Conservation (phyloP, 2,888 invertebrate genomes). For the Anoplius nigerrimus region DNA sequence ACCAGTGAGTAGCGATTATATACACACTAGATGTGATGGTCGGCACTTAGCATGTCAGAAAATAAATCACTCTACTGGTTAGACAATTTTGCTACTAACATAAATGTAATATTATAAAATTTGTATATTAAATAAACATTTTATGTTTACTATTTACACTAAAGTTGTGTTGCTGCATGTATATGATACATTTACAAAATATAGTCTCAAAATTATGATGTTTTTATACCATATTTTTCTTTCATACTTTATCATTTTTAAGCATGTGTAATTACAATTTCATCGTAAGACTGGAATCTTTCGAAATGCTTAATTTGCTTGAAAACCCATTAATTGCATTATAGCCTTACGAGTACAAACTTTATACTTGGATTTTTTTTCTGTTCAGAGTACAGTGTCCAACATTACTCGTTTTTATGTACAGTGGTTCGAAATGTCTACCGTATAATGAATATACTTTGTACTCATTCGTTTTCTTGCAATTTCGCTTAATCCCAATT, state of each 20-base stretch:
- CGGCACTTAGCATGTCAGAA: not conserved
- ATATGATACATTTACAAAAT: slow-evolving; percentile 49
- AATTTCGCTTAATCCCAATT: slow-evolving; percentile 28
- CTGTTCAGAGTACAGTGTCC: slow-evolving; percentile 43
- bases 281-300: no score
- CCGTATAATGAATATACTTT: slow-evolving; percentile 53
- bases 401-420: slow-evolving; percentile 40
- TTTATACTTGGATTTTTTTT: slow-evolving; percentile 31
- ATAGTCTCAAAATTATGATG: slow-evolving; percentile 40
- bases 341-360: slow-evolving; percentile 5
- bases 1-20: not conserved
- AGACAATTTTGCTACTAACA: slow-evolving; percentile 31
- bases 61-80: not conserved
- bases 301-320: slow-evolving; percentile 14
- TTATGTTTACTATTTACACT: slow-evolving; percentile 61
- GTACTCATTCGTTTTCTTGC: slow-evolving; percentile 50
- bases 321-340: slow-evolving; percentile 19
- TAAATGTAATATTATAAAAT: slow-evolving; percentile 59
- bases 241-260: no score
- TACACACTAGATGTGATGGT: not conserved
- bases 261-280: no score
- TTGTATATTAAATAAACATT: slow-evolving; percentile 67
- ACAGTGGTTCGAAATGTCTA: slow-evolving; percentile 34
- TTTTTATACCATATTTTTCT: no score
- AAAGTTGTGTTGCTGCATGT: slow-evolving; percentile 35